Evolutionary conservation across 2,888 invertebrate genomes (phyloP).

Genomic region (Abscondita cerata): DNA sequence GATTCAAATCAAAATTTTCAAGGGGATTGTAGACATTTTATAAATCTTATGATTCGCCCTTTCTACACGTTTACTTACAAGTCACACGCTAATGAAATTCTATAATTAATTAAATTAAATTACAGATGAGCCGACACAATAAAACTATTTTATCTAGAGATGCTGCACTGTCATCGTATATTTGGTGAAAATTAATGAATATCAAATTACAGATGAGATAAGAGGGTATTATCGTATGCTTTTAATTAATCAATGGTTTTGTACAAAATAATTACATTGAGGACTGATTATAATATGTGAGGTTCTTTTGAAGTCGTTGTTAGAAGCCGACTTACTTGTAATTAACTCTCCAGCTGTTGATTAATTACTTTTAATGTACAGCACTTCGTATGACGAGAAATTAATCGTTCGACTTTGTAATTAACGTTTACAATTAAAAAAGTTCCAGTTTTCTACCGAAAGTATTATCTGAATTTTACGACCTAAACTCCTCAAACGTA

Average conservation of each 20-base stretch:
- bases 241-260: conserved; percentile 15
- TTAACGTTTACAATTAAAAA: too few species aligned
- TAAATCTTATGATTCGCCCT: not conserved
- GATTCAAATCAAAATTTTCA: too few species aligned
- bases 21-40: too few species aligned
- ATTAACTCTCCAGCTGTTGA: not conserved
- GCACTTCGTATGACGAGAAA: too few species aligned
- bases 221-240: conserved; percentile 1
- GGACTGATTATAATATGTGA: not conserved
- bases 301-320: not conserved
- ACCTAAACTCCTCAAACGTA: too few species aligned
- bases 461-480: too few species aligned
- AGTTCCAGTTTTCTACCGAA: too few species aligned
- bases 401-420: too few species aligned
- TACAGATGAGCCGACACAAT: conserved; percentile 10
- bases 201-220: conserved; percentile 21
- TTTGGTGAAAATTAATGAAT: conserved; percentile 19
- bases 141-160: not conserved
- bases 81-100: conserved; percentile 10
- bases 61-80: conserved; percentile 5
- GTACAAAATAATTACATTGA: too few species aligned
- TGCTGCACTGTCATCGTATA: not conserved
- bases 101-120: conserved; percentile 15
- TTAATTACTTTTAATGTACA: not conserved
- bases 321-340: not conserved